Base-by-base conservation (phyloP, 2,113 vertebrate species). In the Phaethornis superciliosus region DNA sequence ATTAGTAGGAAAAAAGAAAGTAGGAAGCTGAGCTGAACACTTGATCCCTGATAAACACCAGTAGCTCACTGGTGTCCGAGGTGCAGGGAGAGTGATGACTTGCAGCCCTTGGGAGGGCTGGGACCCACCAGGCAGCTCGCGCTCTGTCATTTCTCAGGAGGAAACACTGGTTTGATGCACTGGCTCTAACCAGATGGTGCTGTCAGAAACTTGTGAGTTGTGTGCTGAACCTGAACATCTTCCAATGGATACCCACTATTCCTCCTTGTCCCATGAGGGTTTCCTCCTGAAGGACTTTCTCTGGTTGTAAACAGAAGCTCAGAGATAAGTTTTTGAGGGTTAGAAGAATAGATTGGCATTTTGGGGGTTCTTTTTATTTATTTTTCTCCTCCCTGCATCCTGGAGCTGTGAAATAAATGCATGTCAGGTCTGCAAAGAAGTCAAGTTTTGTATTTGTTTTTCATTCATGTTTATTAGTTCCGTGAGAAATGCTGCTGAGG, bases 11-110 rank as follows among this genome's bases (percentile, higher is more conserved):
- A 40, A 40, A 54, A 19, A 47, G 49, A 49, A 75, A 46, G 27
- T 3, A 64, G 7, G n/a, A n/a, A 37, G 26, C 21, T 93, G 0
- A 0, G 5, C 35, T 49, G 77, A 83, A 56, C 7, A 0, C 4
- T 5, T 8, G 8, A 37, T 79, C 70, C 54, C 72, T 10, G 2
- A 0, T 55, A 49, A 55, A 32, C 69, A 76, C 14, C 14, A 60
- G 7, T 17, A 24, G 46, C 30, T 70, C 3, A 3, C 69, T 52
- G 58, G 55, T 30, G 30, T n/a, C 19, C 42, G 32, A 42, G 32
- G 52, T 60, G 89, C 32, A 44, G 58, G 20, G 16, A 16, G 30
- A 67, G 20, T 52, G 9, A 35, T 46, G 27, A 46, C 21, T 30
- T 69, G 27, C 58, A 33, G 37, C n/a, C 42, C 46, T 81, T 74